These are phyloP conservation scores for Rhinolophus sinicus DNA, from an alignment of 2,113 vertebrate genomes.

Conservation along the genomic window DNA sequence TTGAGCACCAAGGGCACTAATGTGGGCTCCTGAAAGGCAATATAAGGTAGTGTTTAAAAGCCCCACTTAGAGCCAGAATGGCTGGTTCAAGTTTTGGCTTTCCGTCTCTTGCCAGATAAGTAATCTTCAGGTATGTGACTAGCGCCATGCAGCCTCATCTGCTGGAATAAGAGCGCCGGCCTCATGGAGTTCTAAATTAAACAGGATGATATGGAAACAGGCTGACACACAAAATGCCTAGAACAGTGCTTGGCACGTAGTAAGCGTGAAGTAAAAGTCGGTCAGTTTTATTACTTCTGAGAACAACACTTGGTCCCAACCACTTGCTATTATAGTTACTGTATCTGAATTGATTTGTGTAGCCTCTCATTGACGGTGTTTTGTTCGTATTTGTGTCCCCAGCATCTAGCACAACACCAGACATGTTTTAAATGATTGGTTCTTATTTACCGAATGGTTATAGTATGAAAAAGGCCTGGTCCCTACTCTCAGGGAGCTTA, in stretches of 20 bases:
- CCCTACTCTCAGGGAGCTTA: constrained; percentile 34
- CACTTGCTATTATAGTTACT: constrained; percentile 5
- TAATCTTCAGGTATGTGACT: neutral
- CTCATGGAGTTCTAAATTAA: neutral
- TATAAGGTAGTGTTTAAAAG: neutral
- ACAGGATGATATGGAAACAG: neutral
- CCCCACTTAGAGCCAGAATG: neutral
- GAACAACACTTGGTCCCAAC: neutral
- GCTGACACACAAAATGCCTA: neutral
- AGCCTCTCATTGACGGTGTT: neutral
- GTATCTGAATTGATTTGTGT: neutral
- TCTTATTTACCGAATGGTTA: neutral
- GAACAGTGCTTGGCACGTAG: neutral
- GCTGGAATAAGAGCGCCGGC: neutral
- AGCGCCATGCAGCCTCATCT: neutral
- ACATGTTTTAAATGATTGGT: constrained; percentile 19
- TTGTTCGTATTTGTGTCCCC: constrained; percentile 35
- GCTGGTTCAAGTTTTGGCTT: neutral
- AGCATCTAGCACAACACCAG: neutral
- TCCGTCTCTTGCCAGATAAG: neutral
- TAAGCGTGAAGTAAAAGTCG: neutral
- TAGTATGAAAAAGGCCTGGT: neutral
- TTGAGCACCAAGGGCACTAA: neutral
- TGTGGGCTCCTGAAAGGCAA: neutral
- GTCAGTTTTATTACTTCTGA: constrained; percentile 51